Evolutionary conservation across 2,888 invertebrate species (phyloP).

Genomic region (Agrotis exclamationis): DNA sequence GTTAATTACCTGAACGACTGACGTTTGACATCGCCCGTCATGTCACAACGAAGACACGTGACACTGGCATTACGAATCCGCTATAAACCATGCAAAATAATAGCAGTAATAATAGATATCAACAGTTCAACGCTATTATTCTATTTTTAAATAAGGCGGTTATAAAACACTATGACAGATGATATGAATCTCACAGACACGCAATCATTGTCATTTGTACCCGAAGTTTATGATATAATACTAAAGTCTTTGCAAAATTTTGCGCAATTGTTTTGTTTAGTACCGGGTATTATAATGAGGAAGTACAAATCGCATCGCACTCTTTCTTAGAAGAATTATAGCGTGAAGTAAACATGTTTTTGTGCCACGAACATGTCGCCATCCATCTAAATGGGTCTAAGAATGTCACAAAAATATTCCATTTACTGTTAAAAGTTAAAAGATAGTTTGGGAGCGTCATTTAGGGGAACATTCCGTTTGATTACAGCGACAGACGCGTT

Average conservation of each 20-base stretch:
- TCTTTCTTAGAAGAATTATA: not conserved
- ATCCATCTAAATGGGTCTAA: constrained; percentile 23
- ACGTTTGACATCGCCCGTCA: constrained; percentile 42
- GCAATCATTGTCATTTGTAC: constrained; percentile 14
- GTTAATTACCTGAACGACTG: constrained; percentile 49
- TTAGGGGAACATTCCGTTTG: constrained; percentile 48
- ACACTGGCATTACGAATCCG: constrained; percentile 28
- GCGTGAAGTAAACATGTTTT: not conserved
- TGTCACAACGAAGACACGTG: constrained; percentile 55
- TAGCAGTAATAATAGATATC: constrained; percentile 39
- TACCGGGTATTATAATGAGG: not conserved
- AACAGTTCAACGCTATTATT: constrained; percentile 40
- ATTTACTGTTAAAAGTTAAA: constrained; percentile 5
- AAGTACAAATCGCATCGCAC: not conserved
- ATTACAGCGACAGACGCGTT: constrained; percentile 68
- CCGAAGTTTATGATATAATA: not conserved
- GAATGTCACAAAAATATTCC: constrained; percentile 43
- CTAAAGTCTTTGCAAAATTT: not conserved
- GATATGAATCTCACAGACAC: constrained; percentile 20
- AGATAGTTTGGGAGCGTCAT: constrained; percentile 53
- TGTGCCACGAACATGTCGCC: constrained; percentile 4
- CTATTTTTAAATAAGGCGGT: constrained; percentile 53
- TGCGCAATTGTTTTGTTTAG: constrained; percentile 5
- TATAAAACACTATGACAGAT: constrained; percentile 21
- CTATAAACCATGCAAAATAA: constrained; percentile 55